phyloP scores from a whole-genome alignment of 2,888 invertebrate species.

The Mechanitis messenoides region DNA sequence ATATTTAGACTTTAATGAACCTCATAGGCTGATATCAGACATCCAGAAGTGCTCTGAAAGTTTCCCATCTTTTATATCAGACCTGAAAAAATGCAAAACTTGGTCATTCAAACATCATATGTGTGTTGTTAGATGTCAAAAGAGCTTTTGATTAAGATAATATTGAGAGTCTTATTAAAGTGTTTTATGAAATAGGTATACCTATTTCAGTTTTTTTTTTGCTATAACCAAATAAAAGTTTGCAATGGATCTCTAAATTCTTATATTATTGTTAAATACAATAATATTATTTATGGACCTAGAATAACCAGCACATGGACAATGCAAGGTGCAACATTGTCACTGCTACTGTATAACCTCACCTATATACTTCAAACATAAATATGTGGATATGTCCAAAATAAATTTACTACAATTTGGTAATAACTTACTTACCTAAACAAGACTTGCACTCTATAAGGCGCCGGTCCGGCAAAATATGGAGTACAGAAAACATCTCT shows the following conservation, averaged over 20 bases:
- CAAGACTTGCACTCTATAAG: too few relatives aligned
- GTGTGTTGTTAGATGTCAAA: slow-evolving; percentile 25
- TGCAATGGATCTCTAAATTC: slow-evolving; percentile 12
- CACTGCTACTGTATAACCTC: too few relatives aligned
- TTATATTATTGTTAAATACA: neutral
- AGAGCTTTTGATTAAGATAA: slow-evolving; percentile 30
- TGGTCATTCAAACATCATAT: slow-evolving; percentile 9
- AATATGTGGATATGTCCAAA: too few relatives aligned
- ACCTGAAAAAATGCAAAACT: slow-evolving; percentile 12
- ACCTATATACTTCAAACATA: too few relatives aligned
- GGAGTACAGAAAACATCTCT: too few relatives aligned
- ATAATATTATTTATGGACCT: too few relatives aligned
- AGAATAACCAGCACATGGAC: too few relatives aligned
- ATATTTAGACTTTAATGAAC: slow-evolving; percentile 25
- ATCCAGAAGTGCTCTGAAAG: slow-evolving; percentile 23
- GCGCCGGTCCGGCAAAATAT: too few relatives aligned
- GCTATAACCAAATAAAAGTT: slow-evolving; percentile 3
- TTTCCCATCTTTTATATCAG: slow-evolving; percentile 21
- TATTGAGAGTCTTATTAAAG: neutral
- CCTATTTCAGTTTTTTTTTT: too few relatives aligned
- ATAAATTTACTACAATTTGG: too few relatives aligned
- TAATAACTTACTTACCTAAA: too few relatives aligned
- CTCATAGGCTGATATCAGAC: slow-evolving; percentile 15
- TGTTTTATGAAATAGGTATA: slow-evolving; percentile 6
- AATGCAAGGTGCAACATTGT: too few relatives aligned